Evolutionary conservation across 2,113 vertebrate species (phyloP).

Genomic region (Tangachromis dhanisi): DNA sequence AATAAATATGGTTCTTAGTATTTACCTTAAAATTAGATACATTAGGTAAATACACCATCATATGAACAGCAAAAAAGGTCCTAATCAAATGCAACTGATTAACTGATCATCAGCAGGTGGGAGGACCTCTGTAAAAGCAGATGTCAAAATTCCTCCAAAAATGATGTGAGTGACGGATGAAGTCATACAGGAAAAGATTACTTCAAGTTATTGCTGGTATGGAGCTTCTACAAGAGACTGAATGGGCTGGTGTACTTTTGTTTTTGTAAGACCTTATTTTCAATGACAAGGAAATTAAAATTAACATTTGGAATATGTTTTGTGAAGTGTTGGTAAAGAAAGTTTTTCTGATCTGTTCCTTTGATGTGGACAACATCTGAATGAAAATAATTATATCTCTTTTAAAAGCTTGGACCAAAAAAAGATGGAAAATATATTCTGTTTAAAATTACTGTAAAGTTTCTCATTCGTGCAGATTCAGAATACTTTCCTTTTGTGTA

Average conservation of each 20-base stretch:
- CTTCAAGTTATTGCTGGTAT: not conserved
- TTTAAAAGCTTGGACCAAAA: not conserved
- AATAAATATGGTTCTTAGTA: not conserved
- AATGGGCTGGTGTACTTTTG: not conserved
- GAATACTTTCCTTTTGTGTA: not conserved
- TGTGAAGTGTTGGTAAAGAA: not conserved
- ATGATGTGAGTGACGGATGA: not conserved
- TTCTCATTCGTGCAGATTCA: not conserved
- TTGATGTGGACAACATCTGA: not conserved
- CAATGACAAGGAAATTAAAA: not conserved
- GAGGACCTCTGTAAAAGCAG: not conserved
- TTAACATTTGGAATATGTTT: not conserved
- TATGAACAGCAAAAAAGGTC: not conserved
- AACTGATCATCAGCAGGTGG: not conserved
- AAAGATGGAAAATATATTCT: not conserved
- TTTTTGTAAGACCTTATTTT: not conserved
- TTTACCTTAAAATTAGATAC: not conserved
- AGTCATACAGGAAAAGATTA: not conserved
- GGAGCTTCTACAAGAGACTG: not conserved
- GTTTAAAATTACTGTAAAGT: not conserved
- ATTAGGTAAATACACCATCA: not conserved
- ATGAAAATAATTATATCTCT: not conserved
- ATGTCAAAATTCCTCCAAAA: not conserved
- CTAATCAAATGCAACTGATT: not conserved
- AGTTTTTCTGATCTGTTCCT: not conserved